Conservation (phyloP, 2,888 invertebrate genomes). For the Lapara coniferarum region DNA sequence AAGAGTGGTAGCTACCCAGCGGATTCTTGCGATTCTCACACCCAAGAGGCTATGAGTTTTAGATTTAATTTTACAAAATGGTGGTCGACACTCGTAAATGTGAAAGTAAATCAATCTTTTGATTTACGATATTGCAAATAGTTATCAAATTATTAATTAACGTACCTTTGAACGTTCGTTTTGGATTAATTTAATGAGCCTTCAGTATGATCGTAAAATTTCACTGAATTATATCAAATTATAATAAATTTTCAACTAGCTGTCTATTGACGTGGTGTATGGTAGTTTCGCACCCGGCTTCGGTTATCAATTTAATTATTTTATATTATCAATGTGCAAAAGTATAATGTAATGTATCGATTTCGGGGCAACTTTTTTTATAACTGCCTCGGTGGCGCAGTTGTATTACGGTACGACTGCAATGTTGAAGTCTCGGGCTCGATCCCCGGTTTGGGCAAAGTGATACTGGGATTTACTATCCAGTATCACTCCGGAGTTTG, state of each 20-base stretch:
- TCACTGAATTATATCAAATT: slow-evolving; percentile 13
- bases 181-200: slow-evolving; percentile 14
- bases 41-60: background rate
- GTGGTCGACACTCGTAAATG: background rate
- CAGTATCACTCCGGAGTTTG: too few relatives aligned
- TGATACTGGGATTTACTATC: too few relatives aligned
- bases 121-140: slow-evolving; percentile 18
- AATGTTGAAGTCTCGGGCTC: too few relatives aligned
- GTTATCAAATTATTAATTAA: slow-evolving; percentile 12
- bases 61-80: background rate
- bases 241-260: slow-evolving; percentile 20
- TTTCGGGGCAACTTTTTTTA: too few relatives aligned
- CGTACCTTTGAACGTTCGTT: background rate
- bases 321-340: background rate
- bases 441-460: too few relatives aligned
- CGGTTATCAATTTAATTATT: background rate
- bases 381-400: too few relatives aligned
- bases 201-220: slow-evolving; percentile 16
- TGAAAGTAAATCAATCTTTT: slow-evolving; percentile 16
- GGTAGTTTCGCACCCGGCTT: background rate
- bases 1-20: too few relatives aligned
- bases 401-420: too few relatives aligned
- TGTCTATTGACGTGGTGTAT: background rate
- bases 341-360: too few relatives aligned
- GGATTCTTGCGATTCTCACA: too few relatives aligned